Evolutionary conservation across 2,888 invertebrate species (phyloP).

Genomic region (Didymodactylos carnosus): DNA sequence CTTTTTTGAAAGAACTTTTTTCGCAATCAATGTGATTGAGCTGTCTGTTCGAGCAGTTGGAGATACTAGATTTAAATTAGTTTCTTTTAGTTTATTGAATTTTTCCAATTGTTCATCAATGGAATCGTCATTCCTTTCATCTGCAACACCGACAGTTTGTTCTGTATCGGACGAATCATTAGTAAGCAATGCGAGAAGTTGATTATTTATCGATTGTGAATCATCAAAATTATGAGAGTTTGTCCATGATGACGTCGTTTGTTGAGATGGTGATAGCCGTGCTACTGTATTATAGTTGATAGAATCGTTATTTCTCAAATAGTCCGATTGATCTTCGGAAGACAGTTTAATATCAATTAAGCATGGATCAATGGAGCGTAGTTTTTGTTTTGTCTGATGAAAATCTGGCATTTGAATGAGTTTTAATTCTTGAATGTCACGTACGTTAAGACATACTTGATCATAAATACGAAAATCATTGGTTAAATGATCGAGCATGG

Average conservation of each 20-base stretch:
- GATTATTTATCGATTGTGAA: background rate
- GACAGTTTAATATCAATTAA: background rate
- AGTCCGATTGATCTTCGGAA: background rate
- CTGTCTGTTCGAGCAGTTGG: background rate
- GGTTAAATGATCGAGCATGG: background rate
- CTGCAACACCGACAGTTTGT: background rate
- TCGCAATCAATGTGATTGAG: background rate
- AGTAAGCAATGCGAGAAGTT: background rate
- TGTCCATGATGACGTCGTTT: background rate
- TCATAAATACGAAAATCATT: background rate
- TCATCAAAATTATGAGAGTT: too few species aligned
- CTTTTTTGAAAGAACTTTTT: background rate
- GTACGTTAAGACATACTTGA: background rate
- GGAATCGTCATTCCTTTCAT: background rate
- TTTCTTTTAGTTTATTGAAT: background rate
- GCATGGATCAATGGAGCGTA: background rate
- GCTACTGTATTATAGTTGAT: too few species aligned
- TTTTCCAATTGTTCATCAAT: background rate
- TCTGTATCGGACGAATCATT: background rate
- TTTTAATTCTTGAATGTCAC: background rate
- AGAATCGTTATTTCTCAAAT: too few species aligned
- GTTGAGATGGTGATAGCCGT: background rate
- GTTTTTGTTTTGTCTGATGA: background rate
- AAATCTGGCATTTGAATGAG: background rate
- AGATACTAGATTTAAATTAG: background rate